Evolutionary conservation across 2,797 vertebrate species (phyloP).

Genomic region (Hoplostethus atlanticus): DNA sequence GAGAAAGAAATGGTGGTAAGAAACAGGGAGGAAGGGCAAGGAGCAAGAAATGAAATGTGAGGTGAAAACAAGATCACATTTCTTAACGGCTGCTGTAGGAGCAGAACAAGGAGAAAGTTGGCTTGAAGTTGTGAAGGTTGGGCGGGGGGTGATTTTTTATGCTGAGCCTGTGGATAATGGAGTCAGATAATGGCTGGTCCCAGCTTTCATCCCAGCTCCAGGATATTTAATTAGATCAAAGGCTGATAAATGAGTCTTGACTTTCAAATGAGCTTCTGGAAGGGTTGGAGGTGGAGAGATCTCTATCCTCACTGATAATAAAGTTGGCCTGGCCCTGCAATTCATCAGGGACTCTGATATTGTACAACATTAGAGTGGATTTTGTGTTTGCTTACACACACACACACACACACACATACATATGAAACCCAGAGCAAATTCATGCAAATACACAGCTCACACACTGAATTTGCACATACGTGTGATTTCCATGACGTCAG

Average conservation of each 20-base stretch:
- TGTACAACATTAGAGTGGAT: constrained; percentile 7
- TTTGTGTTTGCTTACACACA: constrained; percentile 28
- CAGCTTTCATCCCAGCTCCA: constrained; percentile 60
- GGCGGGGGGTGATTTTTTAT: constrained; percentile 26
- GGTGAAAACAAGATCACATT: constrained; percentile 15
- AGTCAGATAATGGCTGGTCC: constrained; percentile 63
- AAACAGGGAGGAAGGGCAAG: not conserved
- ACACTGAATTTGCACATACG: not conserved
- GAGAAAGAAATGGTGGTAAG: not conserved
- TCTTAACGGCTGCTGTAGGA: constrained; percentile 29
- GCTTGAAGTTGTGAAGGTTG: constrained; percentile 46
- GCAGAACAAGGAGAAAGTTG: constrained; percentile 37
- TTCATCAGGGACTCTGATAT: constrained; percentile 33
- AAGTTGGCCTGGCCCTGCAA: constrained; percentile 15
- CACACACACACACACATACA: not conserved
- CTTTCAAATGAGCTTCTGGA: constrained; percentile 69
- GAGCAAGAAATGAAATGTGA: constrained; percentile 26
- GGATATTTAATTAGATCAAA: constrained; percentile 78
- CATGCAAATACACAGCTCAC: not conserved
- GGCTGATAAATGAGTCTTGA: constrained; percentile 70
- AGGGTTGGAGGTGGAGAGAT: constrained; percentile 59
- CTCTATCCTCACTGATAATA: constrained; percentile 54
- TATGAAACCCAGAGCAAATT: not conserved
- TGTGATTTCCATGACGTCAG: not conserved
- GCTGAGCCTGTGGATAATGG: constrained; percentile 52